Evolutionary conservation across 2,888 invertebrate genomes (phyloP), one percentile per base, ranked within the genome.

Genomic region (Agrypnus murinus): DNA sequence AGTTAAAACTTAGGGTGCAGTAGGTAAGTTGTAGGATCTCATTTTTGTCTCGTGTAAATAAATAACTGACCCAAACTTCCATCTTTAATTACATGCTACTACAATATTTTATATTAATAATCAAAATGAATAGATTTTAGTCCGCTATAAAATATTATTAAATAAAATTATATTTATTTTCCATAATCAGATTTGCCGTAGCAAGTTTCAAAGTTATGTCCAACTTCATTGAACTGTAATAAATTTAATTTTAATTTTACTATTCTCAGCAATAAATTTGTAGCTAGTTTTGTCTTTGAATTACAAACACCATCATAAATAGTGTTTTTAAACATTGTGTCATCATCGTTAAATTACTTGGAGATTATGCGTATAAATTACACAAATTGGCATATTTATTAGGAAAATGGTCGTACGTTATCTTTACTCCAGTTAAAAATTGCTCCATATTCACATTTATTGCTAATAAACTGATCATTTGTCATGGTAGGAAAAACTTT

Each of bases 311-410:
- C 8, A n/a, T 38, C 62, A 62, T 62, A 62, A 48, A 62, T 36
- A 14, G 46, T 36, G 48, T 36, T 48, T 48, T 62, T 45, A 59
- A 62, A 59, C 15, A 32, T 6, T 8, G 15, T 12, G 25, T 38
- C 48, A 36, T 62, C 48, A 48, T 48, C 36, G 48, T 48, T 48
- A 36, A 43, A 64, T 64, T 64, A 55, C n/a, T 53, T 45, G 10
- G 32, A 34, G 53, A 64, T 64, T 64, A 53, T 55, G 40, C 55
- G 17, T 40, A 64, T 64, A 55, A 64, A 64, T 64, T 64, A 64
- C 40, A 45, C 12, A 43, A 43, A 64, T 43, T 64, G 64, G 31
- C 64, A 55, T 53, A 55, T 64, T 64, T 64, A 64, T 53, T 17
- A 55, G 32, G 14, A 17, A 32, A 55, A 14, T 31, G 53, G 43